These are phyloP conservation scores for Malurus cyaneus DNA, from an alignment of 2,113 vertebrate genomes.

Conservation along the genomic window DNA sequence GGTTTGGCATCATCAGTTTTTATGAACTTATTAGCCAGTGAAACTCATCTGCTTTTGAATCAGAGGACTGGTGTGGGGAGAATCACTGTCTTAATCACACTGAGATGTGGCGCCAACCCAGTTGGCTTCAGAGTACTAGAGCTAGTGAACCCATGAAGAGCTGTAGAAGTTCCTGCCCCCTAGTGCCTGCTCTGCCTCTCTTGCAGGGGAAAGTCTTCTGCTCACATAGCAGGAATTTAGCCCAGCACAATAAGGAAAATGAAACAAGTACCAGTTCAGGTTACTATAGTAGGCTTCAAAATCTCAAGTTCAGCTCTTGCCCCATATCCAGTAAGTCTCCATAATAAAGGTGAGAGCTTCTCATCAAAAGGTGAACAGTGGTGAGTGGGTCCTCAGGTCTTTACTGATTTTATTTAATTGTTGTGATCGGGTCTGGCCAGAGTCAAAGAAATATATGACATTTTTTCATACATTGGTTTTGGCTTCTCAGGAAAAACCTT, in stretches of 20 bases:
- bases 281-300: neutral
- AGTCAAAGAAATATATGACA: neutral
- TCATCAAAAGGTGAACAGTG: neutral
- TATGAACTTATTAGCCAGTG: neutral
- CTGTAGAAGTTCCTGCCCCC: neutral
- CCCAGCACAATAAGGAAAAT: neutral
- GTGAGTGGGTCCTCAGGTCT: neutral
- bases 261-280: neutral
- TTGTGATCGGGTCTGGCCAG: neutral
- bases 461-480: neutral
- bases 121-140: neutral
- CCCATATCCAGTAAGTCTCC: neutral
- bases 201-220: neutral
- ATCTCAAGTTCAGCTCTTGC: neutral
- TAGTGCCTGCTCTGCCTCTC: neutral
- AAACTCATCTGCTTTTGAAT: neutral
- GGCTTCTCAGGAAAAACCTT: neutral
- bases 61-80: neutral
- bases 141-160: neutral
- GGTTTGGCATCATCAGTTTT: neutral
- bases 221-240: neutral
- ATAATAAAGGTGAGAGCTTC: neutral
- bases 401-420: neutral
- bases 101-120: accelerated
- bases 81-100: neutral